Evolutionary conservation across 2,797 vertebrate genomes (phyloP).

Genomic region (Sylvia borin): DNA sequence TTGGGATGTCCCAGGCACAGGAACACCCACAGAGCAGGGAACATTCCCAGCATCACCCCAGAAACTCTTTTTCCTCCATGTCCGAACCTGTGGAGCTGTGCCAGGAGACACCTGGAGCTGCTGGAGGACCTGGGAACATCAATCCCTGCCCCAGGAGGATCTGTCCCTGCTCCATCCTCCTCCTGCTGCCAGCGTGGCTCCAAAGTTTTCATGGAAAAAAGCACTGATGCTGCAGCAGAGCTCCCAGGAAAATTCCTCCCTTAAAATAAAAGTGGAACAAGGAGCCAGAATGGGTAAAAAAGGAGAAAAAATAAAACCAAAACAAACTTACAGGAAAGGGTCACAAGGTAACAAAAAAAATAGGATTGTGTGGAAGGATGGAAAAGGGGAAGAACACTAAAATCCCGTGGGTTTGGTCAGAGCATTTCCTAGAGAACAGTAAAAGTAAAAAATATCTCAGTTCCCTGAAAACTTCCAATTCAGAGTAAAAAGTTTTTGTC

Average conservation of each 20-base stretch:
- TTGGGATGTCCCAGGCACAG: background rate
- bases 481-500: rapidly evolving
- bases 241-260: background rate
- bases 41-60: background rate
- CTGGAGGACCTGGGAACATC: background rate
- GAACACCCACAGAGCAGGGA: background rate
- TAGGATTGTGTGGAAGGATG: background rate
- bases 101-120: background rate
- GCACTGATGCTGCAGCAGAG: background rate
- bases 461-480: background rate
- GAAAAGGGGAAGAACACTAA: background rate
- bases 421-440: background rate
- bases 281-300: rapidly evolving
- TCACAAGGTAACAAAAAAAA: background rate
- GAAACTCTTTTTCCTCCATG: background rate
- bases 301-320: background rate
- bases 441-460: rapidly evolving
- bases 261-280: background rate
- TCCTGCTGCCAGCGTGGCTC: background rate
- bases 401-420: background rate
- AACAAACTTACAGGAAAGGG: background rate
- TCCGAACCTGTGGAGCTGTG: background rate
- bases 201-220: background rate
- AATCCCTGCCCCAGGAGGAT: background rate
- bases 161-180: background rate